These are phyloP conservation scores for Periphyllus acericola DNA, from an alignment of 2,888 invertebrate genomes.

Conservation along the genomic window DNA sequence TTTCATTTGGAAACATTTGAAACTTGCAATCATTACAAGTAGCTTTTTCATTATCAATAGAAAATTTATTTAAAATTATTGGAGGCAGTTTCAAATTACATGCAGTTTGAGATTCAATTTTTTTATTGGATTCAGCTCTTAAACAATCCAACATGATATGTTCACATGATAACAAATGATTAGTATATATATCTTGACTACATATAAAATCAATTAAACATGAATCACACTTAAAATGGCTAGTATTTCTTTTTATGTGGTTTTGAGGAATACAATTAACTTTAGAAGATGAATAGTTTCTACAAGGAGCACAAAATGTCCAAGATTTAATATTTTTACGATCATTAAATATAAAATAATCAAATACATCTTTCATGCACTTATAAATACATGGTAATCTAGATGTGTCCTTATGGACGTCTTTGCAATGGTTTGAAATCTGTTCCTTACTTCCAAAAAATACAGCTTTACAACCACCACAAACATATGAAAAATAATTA, in stretches of 20 bases:
- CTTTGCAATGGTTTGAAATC: conserved; percentile 41
- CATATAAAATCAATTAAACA: conserved; percentile 51
- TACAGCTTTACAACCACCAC: conserved; percentile 51
- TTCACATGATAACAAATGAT: conserved; percentile 52
- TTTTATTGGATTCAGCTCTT: not conserved
- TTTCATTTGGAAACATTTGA: conserved; percentile 21
- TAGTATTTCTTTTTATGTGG: conserved; percentile 2
- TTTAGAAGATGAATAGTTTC: conserved; percentile 28
- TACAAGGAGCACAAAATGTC: conserved; percentile 43
- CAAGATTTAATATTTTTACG: conserved; percentile 6
- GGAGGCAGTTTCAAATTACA: conserved; percentile 42
- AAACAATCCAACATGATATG: conserved; percentile 49
- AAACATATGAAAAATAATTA: conserved; percentile 39
- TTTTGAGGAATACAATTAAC: not conserved
- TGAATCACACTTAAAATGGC: conserved; percentile 30
- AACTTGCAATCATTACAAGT: conserved; percentile 40
- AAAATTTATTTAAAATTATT: conserved; percentile 43
- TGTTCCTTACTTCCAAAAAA: conserved; percentile 39
- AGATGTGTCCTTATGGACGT: conserved; percentile 31
- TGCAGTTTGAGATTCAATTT: not conserved
- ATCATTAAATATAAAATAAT: conserved; percentile 9
- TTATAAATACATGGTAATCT: conserved; percentile 39
- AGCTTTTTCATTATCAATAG: conserved; percentile 1
- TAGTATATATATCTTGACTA: conserved; percentile 44
- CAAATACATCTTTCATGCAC: conserved; percentile 41